A percentile compares a stretch with the other conserved stretches of the same genome.
phyloP scores from a whole-genome alignment of 2,113 vertebrate genomes.

The Panthera leo region DNA sequence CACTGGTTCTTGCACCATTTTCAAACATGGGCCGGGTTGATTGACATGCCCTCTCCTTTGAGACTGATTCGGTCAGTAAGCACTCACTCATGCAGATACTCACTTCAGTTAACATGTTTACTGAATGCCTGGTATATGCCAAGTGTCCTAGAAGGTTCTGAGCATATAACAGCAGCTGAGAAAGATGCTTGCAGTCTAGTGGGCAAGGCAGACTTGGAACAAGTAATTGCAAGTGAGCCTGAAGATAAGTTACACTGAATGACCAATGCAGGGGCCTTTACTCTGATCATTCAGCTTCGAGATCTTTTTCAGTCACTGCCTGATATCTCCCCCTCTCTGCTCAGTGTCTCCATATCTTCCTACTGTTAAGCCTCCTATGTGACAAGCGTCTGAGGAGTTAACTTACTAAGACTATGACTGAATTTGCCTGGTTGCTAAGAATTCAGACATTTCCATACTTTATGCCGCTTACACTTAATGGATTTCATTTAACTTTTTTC shows the following conservation, averaged over 20 bases:
- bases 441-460: background rate
- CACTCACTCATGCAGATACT: background rate
- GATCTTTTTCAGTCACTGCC: background rate
- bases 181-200: background rate
- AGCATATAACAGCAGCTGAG: too few species aligned
- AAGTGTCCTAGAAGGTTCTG: background rate
- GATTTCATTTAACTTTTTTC: background rate
- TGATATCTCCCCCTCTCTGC: background rate
- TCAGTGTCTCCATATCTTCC: background rate
- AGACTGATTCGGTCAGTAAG: background rate
- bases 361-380: background rate
- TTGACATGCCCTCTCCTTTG: background rate
- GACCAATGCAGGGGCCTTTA: background rate
- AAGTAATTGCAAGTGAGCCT: background rate
- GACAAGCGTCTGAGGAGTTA: background rate
- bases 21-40: background rate
- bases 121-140: background rate
- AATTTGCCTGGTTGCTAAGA: background rate
- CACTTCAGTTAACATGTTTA: background rate
- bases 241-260: background rate
- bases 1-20: background rate
- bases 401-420: background rate
- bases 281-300: fast-evolving
- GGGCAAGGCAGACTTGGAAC: background rate
- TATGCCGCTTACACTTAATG: background rate